phyloP scores from a whole-genome alignment of 2,113 vertebrate species.

The Corythaixoides concolor region DNA sequence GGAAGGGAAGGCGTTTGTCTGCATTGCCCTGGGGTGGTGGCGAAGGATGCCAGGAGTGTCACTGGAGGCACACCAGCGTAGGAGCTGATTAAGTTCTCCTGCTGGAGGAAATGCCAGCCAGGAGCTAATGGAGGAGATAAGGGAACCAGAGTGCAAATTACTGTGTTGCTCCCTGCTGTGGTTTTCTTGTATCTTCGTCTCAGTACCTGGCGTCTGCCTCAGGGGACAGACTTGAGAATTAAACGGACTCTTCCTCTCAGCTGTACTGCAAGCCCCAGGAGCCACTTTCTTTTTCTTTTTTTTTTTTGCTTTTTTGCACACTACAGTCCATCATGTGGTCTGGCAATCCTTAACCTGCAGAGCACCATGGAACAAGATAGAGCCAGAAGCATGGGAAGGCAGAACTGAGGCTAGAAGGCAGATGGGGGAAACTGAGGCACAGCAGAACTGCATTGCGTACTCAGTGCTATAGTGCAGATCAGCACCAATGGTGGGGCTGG shows the following conservation, averaged over 20 bases:
- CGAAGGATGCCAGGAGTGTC: neutral
- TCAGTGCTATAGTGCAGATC: neutral
- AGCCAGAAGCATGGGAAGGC: neutral
- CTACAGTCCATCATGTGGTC: neutral
- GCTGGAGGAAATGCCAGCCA: neutral
- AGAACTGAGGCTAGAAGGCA: neutral
- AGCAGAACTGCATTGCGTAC: neutral
- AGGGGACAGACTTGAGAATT: neutral
- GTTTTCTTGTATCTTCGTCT: neutral
- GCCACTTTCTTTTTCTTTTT: neutral
- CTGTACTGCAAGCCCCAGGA: neutral
- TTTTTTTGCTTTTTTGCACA: neutral
- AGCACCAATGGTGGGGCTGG: neutral
- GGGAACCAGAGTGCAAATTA: conserved; percentile 27
- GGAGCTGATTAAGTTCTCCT: conserved; percentile 8
- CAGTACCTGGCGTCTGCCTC: neutral
- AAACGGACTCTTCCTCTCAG: conserved; percentile 7
- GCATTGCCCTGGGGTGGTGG: neutral
- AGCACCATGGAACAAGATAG: neutral
- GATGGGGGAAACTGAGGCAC: neutral
- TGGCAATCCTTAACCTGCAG: neutral
- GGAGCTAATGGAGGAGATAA: neutral
- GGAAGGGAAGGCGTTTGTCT: neutral
- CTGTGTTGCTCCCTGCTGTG: neutral
- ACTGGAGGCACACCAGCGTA: neutral